Base-by-base conservation (phyloP, 2,113 vertebrate species). In the Chloropsis hardwickii region DNA sequence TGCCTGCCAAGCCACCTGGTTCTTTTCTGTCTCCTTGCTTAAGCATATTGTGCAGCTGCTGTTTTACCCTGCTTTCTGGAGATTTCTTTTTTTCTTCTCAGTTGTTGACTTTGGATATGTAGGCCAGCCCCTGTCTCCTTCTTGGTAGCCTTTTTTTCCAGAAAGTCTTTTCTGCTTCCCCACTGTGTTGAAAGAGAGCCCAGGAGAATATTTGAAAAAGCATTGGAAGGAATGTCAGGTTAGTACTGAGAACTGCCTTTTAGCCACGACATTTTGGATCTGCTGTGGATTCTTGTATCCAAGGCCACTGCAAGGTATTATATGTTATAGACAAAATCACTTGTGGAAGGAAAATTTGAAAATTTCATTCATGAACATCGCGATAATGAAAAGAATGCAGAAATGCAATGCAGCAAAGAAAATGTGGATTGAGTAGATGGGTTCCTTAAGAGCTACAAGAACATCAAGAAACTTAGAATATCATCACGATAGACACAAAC, bases 1-100 rank as follows among this genome's bases (percentile, higher is more conserved):
- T 86, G 80, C 24, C n/a, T 78, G 82, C 93, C 94, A 92, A 82
- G 69, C 76, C 47, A 88, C 88, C 85, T 90, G 82, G 71, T 74
- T 95, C 64, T 73, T 48, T 79, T 86, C 58, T 64, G 33, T 53
- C 37, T 65, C 67, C 25, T 76, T 67, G 77, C 74, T 80, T 67
- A 60, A 90, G 44, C 16, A 15, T 66, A 17, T 73, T 82, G 44
- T 67, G 51, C 64, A 73, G 21, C 72, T 92, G 91, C 71, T 74
- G 19, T 40, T 94, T 54, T 81, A 79, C 40, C 22, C 9, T 20
- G 3, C 71, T 57, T 70, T 73, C 31, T 48, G 67, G 54, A 61
- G 44, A 5, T 47, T 61, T 54, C 4, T 80, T 83, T 85, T 78
- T 80, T 50, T 10, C 8, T 73, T 54, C 44, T 76, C 47, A 37